phyloP scores from a whole-genome alignment of 2,888 invertebrate genomes.

The Ommatoiulus sabulosus region DNA sequence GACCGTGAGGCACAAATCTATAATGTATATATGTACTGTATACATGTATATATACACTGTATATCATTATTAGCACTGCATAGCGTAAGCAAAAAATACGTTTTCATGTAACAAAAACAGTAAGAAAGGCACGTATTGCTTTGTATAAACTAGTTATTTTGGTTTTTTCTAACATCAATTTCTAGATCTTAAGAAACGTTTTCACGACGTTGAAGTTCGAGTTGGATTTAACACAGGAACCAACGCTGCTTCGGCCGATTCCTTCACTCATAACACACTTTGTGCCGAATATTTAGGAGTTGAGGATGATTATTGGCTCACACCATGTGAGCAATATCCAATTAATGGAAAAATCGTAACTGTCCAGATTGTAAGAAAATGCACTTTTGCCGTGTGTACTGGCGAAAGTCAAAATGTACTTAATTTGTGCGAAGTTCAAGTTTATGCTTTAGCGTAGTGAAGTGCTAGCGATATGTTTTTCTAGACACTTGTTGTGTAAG shows the following conservation, averaged over 20 bases:
- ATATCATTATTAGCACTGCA: too few species aligned
- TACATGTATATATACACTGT: too few species aligned
- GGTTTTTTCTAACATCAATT: background rate
- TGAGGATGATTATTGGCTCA: background rate
- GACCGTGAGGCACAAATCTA: too few species aligned
- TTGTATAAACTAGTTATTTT: background rate
- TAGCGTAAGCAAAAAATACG: too few species aligned
- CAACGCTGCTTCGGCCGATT: background rate
- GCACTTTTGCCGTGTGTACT: fast-evolving
- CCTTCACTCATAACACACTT: background rate
- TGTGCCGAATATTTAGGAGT: background rate
- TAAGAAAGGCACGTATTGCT: too few species aligned
- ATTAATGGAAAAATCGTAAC: background rate
- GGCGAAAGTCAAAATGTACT: background rate
- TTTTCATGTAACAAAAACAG: too few species aligned
- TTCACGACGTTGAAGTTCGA: background rate
- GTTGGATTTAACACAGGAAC: background rate
- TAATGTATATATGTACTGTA: too few species aligned
- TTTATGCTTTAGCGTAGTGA: background rate
- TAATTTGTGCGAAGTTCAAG: background rate
- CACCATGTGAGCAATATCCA: background rate
- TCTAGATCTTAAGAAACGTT: background rate
- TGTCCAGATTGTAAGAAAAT: background rate
- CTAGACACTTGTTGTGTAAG: too few species aligned
- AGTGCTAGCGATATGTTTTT: too few species aligned